Evolutionary conservation across 2,888 invertebrate genomes (phyloP).

Genomic region (Drosophila siamana): DNA sequence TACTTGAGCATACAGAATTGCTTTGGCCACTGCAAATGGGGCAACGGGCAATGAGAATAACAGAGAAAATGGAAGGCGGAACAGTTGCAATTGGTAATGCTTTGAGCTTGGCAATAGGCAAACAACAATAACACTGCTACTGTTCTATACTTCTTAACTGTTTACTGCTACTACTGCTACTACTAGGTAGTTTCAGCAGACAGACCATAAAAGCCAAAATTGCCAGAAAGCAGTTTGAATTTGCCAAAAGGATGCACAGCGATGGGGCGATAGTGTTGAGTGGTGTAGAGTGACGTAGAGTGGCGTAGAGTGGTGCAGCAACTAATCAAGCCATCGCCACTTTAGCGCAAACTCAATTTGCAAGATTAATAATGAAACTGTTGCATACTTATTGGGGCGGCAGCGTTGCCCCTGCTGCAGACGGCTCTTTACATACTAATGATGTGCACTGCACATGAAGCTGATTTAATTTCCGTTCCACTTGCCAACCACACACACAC

Average conservation of each 20-base stretch:
- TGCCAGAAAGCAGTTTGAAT: slow-evolving; percentile 25
- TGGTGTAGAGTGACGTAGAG: too few species aligned
- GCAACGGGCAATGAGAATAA: not conserved
- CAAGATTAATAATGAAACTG: slow-evolving; percentile 55
- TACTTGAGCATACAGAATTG: slow-evolving; percentile 20
- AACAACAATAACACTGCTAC: slow-evolving; percentile 2
- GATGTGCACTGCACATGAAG: slow-evolving; percentile 74
- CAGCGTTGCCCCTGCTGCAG: slow-evolving; percentile 9
- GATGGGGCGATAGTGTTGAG: too few species aligned
- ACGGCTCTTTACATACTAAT: slow-evolving; percentile 69
- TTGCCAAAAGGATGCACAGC: slow-evolving; percentile 18
- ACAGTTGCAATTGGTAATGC: slow-evolving; percentile 11
- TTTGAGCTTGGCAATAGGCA: slow-evolving; percentile 11
- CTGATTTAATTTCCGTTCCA: slow-evolving; percentile 77
- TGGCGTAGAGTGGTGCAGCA: too few species aligned
- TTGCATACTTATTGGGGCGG: slow-evolving; percentile 51
- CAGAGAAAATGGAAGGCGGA: not conserved
- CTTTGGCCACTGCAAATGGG: not conserved
- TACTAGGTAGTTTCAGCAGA: not conserved
- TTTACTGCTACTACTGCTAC: too few species aligned
- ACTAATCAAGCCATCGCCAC: slow-evolving; percentile 60
- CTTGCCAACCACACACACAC: slow-evolving; percentile 43
- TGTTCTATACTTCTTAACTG: not conserved
- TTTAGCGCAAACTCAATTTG: slow-evolving; percentile 65
- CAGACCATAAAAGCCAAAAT: slow-evolving; percentile 5